Conservation (phyloP, 2,888 invertebrate genomes). For the Agriotes lineatus region DNA sequence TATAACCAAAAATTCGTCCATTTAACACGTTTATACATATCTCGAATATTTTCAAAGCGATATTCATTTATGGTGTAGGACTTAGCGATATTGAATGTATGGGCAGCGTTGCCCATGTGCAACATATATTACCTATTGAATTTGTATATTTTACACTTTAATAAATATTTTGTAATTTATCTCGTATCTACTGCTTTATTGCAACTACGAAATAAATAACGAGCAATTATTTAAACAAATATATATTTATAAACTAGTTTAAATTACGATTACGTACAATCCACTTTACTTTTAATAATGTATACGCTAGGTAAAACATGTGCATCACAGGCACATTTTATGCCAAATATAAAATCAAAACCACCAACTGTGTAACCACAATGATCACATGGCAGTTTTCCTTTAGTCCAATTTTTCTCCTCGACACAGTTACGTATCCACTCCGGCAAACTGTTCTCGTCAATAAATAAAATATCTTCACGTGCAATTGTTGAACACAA, state of each 20-base stretch:
- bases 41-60: neutral
- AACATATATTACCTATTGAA: constrained; percentile 10
- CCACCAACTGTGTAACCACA: constrained; percentile 75
- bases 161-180: constrained; percentile 5
- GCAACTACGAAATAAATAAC: neutral
- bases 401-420: constrained; percentile 74
- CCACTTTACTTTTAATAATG: constrained; percentile 75
- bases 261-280: constrained; percentile 56
- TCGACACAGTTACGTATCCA: constrained; percentile 71
- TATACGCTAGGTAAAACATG: constrained; percentile 72
- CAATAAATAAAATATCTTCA: constrained; percentile 66
- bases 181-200: neutral
- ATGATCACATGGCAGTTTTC: constrained; percentile 74
- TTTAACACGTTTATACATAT: neutral
- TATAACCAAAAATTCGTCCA: constrained; percentile 18
- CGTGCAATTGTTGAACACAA: constrained; percentile 50
- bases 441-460: constrained; percentile 70
- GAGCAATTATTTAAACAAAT: neutral
- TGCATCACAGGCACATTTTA: constrained; percentile 72
- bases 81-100: neutral
- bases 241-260: neutral
- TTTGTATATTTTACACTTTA: constrained; percentile 24
- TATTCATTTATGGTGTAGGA: constrained; percentile 18
- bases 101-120: neutral
- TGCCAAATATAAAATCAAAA: constrained; percentile 76